These are phyloP conservation scores for Atlantisia rogersi DNA, from an alignment of 2,113 vertebrate species.

Conservation along the genomic window DNA sequence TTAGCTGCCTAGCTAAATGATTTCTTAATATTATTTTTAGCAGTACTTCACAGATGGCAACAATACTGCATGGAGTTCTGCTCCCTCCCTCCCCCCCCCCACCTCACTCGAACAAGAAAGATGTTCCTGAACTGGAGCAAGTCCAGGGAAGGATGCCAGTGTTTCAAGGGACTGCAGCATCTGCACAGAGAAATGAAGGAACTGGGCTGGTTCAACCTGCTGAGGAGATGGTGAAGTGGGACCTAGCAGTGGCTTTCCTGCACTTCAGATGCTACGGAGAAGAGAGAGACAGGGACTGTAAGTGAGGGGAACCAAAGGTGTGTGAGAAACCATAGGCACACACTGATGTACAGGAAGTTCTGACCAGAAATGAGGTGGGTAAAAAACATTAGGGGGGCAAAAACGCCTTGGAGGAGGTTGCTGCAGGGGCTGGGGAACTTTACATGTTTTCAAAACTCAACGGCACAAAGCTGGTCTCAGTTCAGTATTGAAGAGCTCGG, in stretches of 20 bases:
- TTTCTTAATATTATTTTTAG: neutral
- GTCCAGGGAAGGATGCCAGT: neutral
- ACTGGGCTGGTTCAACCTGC: neutral
- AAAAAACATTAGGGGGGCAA: neutral
- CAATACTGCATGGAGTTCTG: neutral
- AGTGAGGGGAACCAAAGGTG: neutral
- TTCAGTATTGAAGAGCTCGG: neutral
- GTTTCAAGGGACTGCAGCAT: neutral
- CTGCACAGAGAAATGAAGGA: fast-evolving
- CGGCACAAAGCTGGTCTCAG: neutral
- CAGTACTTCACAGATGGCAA: neutral
- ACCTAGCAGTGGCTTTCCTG: neutral
- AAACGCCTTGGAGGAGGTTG: neutral
- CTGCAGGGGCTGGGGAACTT: neutral
- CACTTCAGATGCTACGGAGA: fast-evolving
- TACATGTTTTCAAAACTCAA: neutral
- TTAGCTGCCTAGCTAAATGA: neutral
- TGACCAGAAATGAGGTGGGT: neutral
- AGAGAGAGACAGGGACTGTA: neutral
- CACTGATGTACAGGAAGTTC: neutral
- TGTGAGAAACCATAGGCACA: neutral
- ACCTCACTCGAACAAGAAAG: neutral
- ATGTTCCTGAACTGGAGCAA: neutral
- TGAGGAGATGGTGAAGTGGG: neutral
- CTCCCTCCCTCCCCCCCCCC: neutral